Conservation (phyloP, 2,797 vertebrate species). For the Sebastes iracundus region DNA sequence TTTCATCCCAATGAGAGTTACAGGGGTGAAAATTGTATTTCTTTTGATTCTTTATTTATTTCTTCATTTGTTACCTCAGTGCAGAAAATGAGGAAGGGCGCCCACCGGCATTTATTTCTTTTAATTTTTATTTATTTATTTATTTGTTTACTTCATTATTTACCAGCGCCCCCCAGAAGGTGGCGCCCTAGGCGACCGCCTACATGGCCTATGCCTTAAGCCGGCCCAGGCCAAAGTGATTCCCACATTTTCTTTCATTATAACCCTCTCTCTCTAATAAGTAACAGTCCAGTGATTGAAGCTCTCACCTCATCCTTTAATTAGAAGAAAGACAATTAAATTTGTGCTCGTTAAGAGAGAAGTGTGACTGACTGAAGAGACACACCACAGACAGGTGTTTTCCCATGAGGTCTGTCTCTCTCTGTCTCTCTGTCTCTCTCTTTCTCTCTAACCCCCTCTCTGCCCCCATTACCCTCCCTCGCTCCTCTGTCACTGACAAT, state of each 20-base stretch:
- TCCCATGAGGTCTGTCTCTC: conserved; percentile 34
- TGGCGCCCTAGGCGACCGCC: too few relatives aligned
- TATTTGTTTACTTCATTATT: too few relatives aligned
- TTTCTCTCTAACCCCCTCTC: not conserved
- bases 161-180: too few relatives aligned
- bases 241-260: conserved; percentile 8
- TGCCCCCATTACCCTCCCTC: conserved; percentile 24
- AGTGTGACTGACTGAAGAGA: conserved; percentile 14
- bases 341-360: not conserved
- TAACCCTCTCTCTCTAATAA: not conserved
- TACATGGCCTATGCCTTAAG: not conserved
- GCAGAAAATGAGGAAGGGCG: too few relatives aligned
- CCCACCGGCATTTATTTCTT: too few relatives aligned
- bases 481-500: conserved; percentile 62
- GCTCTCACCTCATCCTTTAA: conserved; percentile 1
- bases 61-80: too few relatives aligned
- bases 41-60: too few relatives aligned
- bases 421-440: not conserved
- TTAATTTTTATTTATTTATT: too few relatives aligned
- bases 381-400: conserved; percentile 53
- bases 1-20: too few relatives aligned
- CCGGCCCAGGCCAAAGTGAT: not conserved
- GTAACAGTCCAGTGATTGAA: not conserved
- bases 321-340: conserved; percentile 8
- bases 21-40: too few relatives aligned